phyloP scores from a whole-genome alignment of 2,797 vertebrate species.

The Echeneis naucrates region DNA sequence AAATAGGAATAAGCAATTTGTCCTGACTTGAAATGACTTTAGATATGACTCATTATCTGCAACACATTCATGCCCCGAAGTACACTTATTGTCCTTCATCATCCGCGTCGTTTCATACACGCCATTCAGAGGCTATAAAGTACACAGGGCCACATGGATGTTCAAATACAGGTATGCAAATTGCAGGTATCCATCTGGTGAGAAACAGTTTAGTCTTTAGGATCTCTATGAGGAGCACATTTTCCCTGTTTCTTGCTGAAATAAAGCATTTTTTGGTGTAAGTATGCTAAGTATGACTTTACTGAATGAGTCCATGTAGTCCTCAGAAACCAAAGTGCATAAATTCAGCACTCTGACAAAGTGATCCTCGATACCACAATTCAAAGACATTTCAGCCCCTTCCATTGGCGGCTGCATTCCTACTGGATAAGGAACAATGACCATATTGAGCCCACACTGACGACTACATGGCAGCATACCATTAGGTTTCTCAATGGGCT shows the following conservation, averaged over 20 bases:
- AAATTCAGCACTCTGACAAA: conserved; percentile 72
- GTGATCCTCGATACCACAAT: conserved; percentile 66
- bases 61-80: neutral
- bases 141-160: neutral
- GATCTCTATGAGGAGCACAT: neutral
- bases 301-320: conserved; percentile 62
- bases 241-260: conserved; percentile 15
- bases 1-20: neutral
- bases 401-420: conserved; percentile 73
- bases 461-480: conserved; percentile 75
- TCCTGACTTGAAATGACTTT: neutral
- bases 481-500: conserved; percentile 79
- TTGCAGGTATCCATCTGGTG: conserved; percentile 1
- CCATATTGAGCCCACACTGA: conserved; percentile 81
- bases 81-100: conserved; percentile 6
- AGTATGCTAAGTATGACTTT: conserved; percentile 29
- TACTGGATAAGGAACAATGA: conserved; percentile 76
- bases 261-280: conserved; percentile 10
- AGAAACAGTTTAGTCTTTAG: conserved; percentile 1
- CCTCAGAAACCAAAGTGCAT: conserved; percentile 45
- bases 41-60: conserved; percentile 9
- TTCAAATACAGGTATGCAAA: neutral
- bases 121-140: neutral
- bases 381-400: conserved; percentile 75
- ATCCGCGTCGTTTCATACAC: conserved; percentile 8